Percentiles rank a stretch among this genome's conserved stretches.
phyloP scores from a whole-genome alignment of 2,113 vertebrate genomes.

The Nothobranchius furzeri region DNA sequence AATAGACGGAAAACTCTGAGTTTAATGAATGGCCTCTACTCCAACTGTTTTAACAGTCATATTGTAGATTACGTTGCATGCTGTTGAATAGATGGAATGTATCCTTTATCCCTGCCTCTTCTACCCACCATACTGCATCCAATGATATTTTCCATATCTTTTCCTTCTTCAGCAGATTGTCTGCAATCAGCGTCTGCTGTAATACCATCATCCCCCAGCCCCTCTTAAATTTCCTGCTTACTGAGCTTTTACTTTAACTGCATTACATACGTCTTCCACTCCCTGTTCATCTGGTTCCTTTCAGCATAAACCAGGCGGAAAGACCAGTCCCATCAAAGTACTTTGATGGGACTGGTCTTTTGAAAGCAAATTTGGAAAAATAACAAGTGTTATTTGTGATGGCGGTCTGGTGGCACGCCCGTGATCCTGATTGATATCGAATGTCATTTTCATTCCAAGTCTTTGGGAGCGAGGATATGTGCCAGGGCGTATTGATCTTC shows the following conservation, averaged over 20 bases:
- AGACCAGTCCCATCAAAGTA: constrained; percentile 28
- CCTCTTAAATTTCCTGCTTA: constrained; percentile 76
- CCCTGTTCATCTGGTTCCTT: constrained; percentile 68
- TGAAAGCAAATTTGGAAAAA: constrained; percentile 52
- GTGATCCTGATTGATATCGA: constrained; percentile 64
- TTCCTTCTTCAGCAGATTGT: constrained; percentile 67
- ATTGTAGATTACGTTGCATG: constrained; percentile 4
- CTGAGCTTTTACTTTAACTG: constrained; percentile 77
- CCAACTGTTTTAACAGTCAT: constrained; percentile 6
- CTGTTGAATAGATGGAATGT: constrained; percentile 8
- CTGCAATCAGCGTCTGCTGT: constrained; percentile 66
- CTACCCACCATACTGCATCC: constrained; percentile 38
- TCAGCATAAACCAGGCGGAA: constrained; percentile 61
- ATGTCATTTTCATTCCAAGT: constrained; percentile 63
- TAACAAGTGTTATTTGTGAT: constrained; percentile 47
- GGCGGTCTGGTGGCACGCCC: constrained; percentile 45
- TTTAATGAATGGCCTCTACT: constrained; percentile 19
- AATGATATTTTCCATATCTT: constrained; percentile 71
- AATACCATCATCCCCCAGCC: constrained; percentile 70
- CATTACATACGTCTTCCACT: constrained; percentile 72
- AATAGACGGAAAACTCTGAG: constrained; percentile 58
- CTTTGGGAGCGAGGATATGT: constrained; percentile 62
- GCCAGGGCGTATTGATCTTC: constrained; percentile 65
- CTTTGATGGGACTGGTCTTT: constrained; percentile 35
- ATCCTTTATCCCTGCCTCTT: constrained; percentile 6